These are phyloP conservation scores for Cristatella mucedo DNA, from an alignment of 2,888 invertebrate genomes.

Conservation along the genomic window DNA sequence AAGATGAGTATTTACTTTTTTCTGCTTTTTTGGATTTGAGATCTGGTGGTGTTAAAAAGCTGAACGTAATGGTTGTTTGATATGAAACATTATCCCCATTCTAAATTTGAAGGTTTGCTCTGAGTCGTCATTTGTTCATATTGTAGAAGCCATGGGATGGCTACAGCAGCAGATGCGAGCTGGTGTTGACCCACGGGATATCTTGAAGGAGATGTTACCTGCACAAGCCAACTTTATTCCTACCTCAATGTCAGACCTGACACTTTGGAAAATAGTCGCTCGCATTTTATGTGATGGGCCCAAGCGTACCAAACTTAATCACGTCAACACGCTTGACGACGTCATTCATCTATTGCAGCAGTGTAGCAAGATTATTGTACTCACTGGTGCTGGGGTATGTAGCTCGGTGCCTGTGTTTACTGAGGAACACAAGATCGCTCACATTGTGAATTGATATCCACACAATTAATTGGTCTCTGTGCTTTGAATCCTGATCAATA, in stretches of 20 bases:
- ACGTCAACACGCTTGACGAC: conserved; percentile 57
- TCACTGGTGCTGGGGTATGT: conserved; percentile 70
- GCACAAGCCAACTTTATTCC: conserved; percentile 43
- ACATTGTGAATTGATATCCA: no score
- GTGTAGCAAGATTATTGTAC: conserved; percentile 59
- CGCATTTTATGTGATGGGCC: conserved; percentile 56
- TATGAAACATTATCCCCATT: no score
- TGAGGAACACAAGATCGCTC: no score
- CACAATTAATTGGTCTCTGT: no score
- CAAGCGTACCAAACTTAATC: conserved; percentile 48
- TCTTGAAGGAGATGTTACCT: conserved; percentile 48
- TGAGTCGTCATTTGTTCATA: no score
- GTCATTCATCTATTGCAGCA: conserved; percentile 55
- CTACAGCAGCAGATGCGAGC: conserved; percentile 47
- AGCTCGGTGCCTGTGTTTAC: no score
- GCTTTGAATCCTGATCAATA: no score
- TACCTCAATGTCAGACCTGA: conserved; percentile 23
- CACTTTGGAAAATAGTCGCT: conserved; percentile 47
- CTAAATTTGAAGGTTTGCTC: no score
- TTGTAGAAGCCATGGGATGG: conserved; percentile 30
- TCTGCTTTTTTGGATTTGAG: no score
- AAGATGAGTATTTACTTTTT: no score
- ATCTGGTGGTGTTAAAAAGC: no score
- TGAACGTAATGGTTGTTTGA: no score
- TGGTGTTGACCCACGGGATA: conserved; percentile 50